Base-by-base conservation (phyloP, 2,888 invertebrate genomes). In the Rutpela maculata region DNA sequence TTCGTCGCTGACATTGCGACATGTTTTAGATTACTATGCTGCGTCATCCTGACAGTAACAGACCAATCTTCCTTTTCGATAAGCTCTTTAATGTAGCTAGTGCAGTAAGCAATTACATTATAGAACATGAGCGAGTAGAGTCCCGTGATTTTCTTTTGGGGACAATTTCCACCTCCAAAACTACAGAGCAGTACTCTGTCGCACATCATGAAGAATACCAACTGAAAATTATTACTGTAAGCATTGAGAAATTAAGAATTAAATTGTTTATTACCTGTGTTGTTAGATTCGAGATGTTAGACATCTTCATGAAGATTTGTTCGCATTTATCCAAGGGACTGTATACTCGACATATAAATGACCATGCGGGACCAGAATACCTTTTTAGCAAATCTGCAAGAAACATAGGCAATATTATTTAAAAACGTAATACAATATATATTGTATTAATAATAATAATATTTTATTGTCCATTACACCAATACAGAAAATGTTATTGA, bases 1-100 rank as follows among this genome's bases (percentile, higher is more conserved):
- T 95, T 95, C 0, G 95, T 95, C 0, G 95, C 94, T 4, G 95
- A 94, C 95, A 95, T 95, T 38, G 95, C 95, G 73, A 95, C 92
- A 88, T 95, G 95, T 83, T 94, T 94, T 75, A 95, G 93, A 81
- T 93, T 93, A 79, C 89, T 87, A 86, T 94, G 93, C 57, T 94
- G 93, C 0, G 94, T 93, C 85, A 95, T 92, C 85, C 94, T 93
- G 19, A 95, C 94, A 84, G 94, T 95, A 0, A 95, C 93, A 0
- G 94, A 94, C 95, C 95, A 95, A 89, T 95, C 94, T 87, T 95
- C 94, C 85, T 95, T 95, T 83, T 93, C 93, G 81, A 94, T 91
- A 9, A 95, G 90, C 86, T 95, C 95, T 79, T 94, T 93, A 22
- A 95, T 93, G 89, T 95, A 95, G 82, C 93, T 92, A 12, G 95